Evolutionary conservation across 2,888 invertebrate genomes (phyloP), one percentile per base, ranked within the genome.

Genomic region (Marasmarcha lunaedactyla): DNA sequence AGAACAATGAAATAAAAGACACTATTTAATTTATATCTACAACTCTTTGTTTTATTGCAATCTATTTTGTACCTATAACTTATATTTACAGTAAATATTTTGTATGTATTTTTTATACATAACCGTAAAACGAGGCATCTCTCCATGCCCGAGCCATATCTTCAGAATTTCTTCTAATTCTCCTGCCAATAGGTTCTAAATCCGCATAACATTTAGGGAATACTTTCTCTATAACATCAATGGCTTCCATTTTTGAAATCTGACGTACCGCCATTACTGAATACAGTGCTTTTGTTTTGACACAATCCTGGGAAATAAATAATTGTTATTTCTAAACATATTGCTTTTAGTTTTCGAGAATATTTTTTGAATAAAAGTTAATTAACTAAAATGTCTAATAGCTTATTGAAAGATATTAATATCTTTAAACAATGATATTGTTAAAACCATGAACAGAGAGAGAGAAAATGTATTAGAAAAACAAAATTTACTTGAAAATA

Each of bases 161-260:
- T 1, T 84, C 71, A 0, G 93, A 93, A 60, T 91, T 92, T 42
- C 92, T 84, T 48, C 90, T 85, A 46, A 92, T 81, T 46, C 93
- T 76, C 49, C 93, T 79, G 0, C 97, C 97, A 37, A 97, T 87
- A 0, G 98, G 98, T 63, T 98, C 98, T 51, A 97, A 79, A 69
- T 98, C 97, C 13, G 88, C 87, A 59, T 97, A 97, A 67, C 98
- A 98, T 63, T 89, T 92, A 0, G 90, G 86, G 71, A 98, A 98
- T 1, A 97, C 97, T 57, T 90, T 87, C 49, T 97, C 91, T 14
- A 98, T 91, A 0, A 92, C 89, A 15, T 86, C 86, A 11, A 86
- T 73, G 0, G 95, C 97, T 62, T 94, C 89, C 37, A 85, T 79
- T 43, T 85, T 77, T 0, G 86, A 81, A 12, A 97, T 87, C 54